A percentile compares a stretch with the other conserved stretches of the same genome.
Evolutionary conservation across 1,140 invertebrate species (phyloP).

Genomic region (Tetragnatha versicolor): DNA sequence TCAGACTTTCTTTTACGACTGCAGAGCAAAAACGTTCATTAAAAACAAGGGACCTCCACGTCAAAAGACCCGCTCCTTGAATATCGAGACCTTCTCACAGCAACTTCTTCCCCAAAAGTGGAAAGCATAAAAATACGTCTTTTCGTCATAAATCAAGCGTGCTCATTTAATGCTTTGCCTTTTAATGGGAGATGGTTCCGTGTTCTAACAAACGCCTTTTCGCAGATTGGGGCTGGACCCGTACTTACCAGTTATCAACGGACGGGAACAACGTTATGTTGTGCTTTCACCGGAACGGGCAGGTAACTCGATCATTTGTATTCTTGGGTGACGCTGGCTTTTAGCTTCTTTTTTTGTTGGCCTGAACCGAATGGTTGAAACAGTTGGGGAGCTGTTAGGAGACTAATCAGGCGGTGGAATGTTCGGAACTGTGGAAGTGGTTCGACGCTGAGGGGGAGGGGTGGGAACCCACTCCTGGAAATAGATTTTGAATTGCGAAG

Average conservation of each 20-base stretch:
- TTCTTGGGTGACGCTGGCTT: no score
- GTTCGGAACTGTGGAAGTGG: no score
- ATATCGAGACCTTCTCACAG: slow-evolving; percentile 25
- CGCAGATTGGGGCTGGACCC: neutral
- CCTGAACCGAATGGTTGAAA: no score
- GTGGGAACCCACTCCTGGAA: no score
- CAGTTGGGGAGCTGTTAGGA: no score
- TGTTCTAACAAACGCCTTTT: slow-evolving; percentile 28
- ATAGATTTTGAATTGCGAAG: no score
- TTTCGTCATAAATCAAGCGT: slow-evolving; percentile 42
- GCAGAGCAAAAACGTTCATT: slow-evolving; percentile 41
- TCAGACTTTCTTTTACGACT: slow-evolving; percentile 55
- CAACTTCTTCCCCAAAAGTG: slow-evolving; percentile 30
- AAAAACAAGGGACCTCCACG: slow-evolving; percentile 30
- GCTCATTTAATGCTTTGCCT: slow-evolving; percentile 20
- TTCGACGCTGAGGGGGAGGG: no score
- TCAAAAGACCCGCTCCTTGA: slow-evolving; percentile 24
- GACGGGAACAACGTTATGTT: slow-evolving; percentile 23
- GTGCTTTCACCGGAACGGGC: neutral
- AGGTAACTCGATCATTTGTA: slow-evolving; percentile 46
- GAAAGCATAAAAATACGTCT: slow-evolving; percentile 40
- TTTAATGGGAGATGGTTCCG: slow-evolving; percentile 32
- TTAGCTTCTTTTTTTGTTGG: no score
- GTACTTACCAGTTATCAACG: slow-evolving; percentile 6
- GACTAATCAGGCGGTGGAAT: no score